Percentiles rank a stretch among this genome's conserved stretches.
Evolutionary conservation across 2,113 vertebrate genomes (phyloP).

Genomic region (Calonectris borealis): DNA sequence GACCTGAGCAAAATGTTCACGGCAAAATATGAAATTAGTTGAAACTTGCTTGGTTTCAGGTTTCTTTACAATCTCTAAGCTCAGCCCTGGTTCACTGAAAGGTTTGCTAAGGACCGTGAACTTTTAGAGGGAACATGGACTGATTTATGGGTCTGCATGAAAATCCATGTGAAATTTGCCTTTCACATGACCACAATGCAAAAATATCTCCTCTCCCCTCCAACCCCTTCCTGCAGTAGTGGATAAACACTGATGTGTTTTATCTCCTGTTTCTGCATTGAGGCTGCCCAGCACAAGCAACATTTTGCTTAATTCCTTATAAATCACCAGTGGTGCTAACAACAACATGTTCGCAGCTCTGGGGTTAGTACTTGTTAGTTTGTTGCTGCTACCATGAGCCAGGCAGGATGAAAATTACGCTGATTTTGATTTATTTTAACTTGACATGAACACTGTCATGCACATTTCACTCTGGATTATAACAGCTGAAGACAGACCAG

Average conservation of each 20-base stretch:
- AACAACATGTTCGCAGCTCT: not conserved
- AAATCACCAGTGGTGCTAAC: conserved; percentile 1
- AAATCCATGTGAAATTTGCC: conserved; percentile 53
- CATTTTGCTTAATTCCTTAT: conserved; percentile 1
- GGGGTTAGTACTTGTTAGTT: not conserved
- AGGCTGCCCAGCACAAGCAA: not conserved
- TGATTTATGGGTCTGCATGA: conserved; percentile 55
- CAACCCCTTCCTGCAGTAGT: not conserved
- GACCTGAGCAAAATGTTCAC: conserved; percentile 10
- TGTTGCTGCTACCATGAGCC: not conserved
- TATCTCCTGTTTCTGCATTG: not conserved
- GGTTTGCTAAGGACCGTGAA: conserved; percentile 47
- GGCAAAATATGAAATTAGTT: conserved; percentile 2
- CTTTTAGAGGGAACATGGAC: conserved; percentile 6
- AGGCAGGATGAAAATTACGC: not conserved
- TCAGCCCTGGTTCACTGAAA: conserved; percentile 12
- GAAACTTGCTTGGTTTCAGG: conserved; percentile 31
- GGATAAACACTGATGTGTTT: not conserved
- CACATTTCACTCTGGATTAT: not conserved
- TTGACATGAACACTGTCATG: not conserved
- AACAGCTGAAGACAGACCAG: not conserved
- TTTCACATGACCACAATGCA: not conserved
- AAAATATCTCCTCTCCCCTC: not conserved
- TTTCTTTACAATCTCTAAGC: conserved; percentile 25
- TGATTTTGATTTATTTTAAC: conserved; percentile 10